Percentiles rank a stretch among this genome's conserved stretches.
These are phyloP conservation scores for Polypterus senegalus DNA, from an alignment of 2,113 vertebrate genomes.

Conservation along the genomic window DNA sequence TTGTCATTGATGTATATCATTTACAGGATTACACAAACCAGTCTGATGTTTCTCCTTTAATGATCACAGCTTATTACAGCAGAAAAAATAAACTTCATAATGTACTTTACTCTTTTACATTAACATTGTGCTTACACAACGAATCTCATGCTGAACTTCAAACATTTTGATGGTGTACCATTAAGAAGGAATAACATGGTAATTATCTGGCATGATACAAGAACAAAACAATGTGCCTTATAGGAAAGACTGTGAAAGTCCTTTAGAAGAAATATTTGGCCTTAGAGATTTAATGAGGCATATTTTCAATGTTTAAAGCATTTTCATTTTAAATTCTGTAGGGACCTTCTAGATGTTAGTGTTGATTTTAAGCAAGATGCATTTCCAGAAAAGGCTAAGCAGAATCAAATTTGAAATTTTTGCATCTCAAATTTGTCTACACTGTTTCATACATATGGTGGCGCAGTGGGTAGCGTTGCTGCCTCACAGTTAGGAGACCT, in stretches of 20 bases:
- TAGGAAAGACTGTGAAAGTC: background rate
- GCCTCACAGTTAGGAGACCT: too few species aligned
- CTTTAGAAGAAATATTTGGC: background rate
- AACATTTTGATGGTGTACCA: background rate
- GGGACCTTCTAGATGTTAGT: too few species aligned
- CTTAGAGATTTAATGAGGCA: background rate
- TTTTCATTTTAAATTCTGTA: too few species aligned
- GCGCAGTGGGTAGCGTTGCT: too few species aligned
- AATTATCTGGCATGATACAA: background rate
- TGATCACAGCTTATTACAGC: background rate
- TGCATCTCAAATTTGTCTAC: too few species aligned
- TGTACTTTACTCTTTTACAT: background rate
- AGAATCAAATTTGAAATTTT: too few species aligned
- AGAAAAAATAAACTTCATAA: background rate
- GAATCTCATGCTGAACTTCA: background rate
- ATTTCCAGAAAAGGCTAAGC: too few species aligned
- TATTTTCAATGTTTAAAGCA: background rate
- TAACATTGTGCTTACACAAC: background rate
- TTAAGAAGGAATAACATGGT: background rate
- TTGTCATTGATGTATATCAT: constrained; percentile 1
- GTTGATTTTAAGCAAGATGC: too few species aligned
- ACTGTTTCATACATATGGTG: too few species aligned
- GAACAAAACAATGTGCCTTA: background rate
- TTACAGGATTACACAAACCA: background rate
- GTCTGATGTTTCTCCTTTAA: background rate